phyloP scores from a whole-genome alignment of 2,797 vertebrate genomes.

The Liasis olivaceus region DNA sequence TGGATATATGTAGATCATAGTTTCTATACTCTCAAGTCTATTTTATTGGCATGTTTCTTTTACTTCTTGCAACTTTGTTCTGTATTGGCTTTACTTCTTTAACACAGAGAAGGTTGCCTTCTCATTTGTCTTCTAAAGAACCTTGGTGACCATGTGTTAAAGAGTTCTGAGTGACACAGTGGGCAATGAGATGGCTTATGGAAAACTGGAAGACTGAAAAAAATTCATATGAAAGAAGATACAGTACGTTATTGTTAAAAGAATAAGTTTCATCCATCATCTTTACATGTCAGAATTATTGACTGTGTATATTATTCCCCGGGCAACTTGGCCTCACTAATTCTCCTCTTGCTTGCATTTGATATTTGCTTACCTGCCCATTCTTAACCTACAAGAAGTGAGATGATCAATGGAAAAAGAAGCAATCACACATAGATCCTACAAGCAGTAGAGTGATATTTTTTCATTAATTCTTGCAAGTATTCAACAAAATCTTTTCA shows the following conservation, averaged over 20 bases:
- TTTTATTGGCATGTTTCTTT: background rate
- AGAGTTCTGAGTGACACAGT: background rate
- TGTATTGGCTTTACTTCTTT: background rate
- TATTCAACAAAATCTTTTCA: conserved; percentile 53
- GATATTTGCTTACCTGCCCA: background rate
- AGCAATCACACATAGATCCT: conserved; percentile 37
- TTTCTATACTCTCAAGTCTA: background rate
- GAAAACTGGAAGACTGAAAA: background rate
- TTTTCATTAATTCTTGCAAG: conserved; percentile 49
- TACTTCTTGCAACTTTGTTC: background rate
- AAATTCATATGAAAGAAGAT: background rate
- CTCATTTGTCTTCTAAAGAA: background rate
- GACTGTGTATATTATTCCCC: background rate
- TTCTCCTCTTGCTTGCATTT: background rate
- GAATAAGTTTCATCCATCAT: background rate
- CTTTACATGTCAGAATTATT: background rate
- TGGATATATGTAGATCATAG: background rate
- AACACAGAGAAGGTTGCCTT: background rate
- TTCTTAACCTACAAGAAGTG: background rate
- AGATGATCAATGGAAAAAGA: background rate
- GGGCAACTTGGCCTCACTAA: background rate
- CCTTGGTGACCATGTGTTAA: background rate
- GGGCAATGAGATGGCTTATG: background rate
- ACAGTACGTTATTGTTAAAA: background rate
- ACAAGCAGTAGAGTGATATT: conserved; percentile 31